These are phyloP conservation scores for Eupelmus urozonus DNA, from an alignment of 2,888 invertebrate genomes.

Conservation along the genomic window DNA sequence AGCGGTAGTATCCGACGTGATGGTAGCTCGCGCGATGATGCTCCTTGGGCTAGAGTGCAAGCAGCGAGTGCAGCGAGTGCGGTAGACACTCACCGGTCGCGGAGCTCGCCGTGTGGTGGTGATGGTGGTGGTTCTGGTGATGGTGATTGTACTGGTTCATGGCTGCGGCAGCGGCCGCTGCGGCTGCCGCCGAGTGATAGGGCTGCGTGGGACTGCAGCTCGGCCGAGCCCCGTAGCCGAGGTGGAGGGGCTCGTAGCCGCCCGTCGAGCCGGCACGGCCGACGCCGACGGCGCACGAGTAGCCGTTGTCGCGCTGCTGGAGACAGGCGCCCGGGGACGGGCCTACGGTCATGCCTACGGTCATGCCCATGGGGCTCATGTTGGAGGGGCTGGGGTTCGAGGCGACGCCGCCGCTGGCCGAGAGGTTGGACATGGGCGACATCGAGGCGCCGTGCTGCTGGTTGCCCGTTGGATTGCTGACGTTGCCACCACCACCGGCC, in stretches of 20 bases:
- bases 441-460: conserved; percentile 73
- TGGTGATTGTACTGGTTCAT: conserved; percentile 76
- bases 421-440: conserved; percentile 72
- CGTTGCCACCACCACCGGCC: conserved; percentile 70
- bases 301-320: conserved; percentile 81
- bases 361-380: conserved; percentile 76
- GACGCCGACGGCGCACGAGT: conserved; percentile 79
- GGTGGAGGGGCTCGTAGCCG: conserved; percentile 79
- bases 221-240: conserved; percentile 81
- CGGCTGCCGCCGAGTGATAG: conserved; percentile 79
- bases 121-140: conserved; percentile 59
- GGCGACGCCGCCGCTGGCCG: conserved; percentile 70
- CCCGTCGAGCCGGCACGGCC: conserved; percentile 78
- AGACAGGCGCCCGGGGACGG: conserved; percentile 80
- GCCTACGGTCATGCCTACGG: conserved; percentile 77
- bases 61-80: conserved; percentile 78
- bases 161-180: conserved; percentile 76
- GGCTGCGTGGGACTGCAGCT: conserved; percentile 85
- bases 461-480: conserved; percentile 63
- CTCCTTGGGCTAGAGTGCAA: conserved; percentile 76
- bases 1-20: conserved; percentile 59
- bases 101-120: conserved; percentile 74
- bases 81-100: conserved; percentile 78
- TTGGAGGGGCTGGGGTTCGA: conserved; percentile 55
- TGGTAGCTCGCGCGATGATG: conserved; percentile 55